Evolutionary conservation across 2,888 invertebrate genomes (phyloP), one percentile per base, ranked within the genome.

Genomic region (Dicycla oo): DNA sequence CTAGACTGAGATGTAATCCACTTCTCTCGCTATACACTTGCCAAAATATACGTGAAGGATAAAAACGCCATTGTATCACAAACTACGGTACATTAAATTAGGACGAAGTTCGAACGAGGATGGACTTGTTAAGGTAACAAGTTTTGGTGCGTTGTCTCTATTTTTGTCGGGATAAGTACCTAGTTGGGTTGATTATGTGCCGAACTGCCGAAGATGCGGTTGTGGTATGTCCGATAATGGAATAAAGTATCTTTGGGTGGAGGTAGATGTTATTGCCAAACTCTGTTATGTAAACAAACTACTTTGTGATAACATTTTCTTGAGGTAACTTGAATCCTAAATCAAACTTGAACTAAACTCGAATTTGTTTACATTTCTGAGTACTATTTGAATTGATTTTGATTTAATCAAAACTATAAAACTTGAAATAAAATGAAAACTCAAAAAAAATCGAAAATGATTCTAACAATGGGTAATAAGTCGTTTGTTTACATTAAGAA

Each of bases 1-100:
- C 91, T 93, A 92, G 92, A 94, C 93, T 94, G 94, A 92, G 90
- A 91, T 91, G 88, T 89, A 91, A 88, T 89, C 87, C 87, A 89
- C 88, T 89, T 88, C 88, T 88, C 88, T 88, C 89, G 87, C 80
- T 88, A 84, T 88, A 88, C 86, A 87, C 89, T 92, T 91, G 89
- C 88, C 90, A 90, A 93, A 93, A 92, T 89, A 90, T 86, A 87
- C 88, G 88, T 82, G 78, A 87, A 89, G 89, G 87, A 91, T 90
- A 91, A 92, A 92, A 92, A 91, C 89, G 85, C 88, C 90, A 90
- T 91, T 90, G 91, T 90, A 89, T 88, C 87, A 88, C 88, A 91
- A 92, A 92, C 89, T 92, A 87, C 88, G 87, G 87, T 89, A 91
- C 91, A 91, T 92, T 91, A 86, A 87, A 88, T 90, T 90, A 90